Evolutionary conservation across 2,888 invertebrate species (phyloP).

Genomic region (Cetonia aurata): DNA sequence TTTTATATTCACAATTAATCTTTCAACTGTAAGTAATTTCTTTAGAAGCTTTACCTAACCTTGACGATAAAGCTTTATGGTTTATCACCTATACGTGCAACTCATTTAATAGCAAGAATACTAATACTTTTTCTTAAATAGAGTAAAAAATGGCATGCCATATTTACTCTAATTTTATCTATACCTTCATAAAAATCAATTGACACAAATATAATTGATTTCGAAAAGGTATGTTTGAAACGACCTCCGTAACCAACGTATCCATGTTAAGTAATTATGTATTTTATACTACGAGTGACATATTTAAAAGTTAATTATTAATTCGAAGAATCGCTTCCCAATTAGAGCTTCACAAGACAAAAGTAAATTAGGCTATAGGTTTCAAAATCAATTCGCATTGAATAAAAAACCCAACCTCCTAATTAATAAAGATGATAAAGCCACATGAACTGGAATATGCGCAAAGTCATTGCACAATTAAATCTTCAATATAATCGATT

Average conservation of each 20-base stretch:
- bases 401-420: slow-evolving; percentile 12
- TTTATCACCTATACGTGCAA: too few species aligned
- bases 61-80: too few species aligned
- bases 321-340: slow-evolving; percentile 25
- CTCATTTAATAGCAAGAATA: too few species aligned
- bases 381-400: slow-evolving; percentile 1
- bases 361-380: slow-evolving; percentile 8
- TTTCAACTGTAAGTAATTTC: too few species aligned
- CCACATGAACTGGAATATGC: slow-evolving; percentile 15
- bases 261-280: neutral
- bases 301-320: slow-evolving; percentile 23
- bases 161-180: too few species aligned
- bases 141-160: too few species aligned
- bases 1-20: too few species aligned
- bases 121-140: too few species aligned
- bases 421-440: slow-evolving; percentile 34
- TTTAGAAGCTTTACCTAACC: too few species aligned
- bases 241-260: neutral
- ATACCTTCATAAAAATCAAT: too few species aligned
- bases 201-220: neutral
- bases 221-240: neutral
- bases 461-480: slow-evolving; percentile 33
- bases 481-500: slow-evolving; percentile 16
- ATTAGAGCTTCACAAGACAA: neutral
- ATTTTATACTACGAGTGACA: slow-evolving; percentile 23